These are phyloP conservation scores for Papilio aristodemus DNA, from an alignment of 1,140 invertebrate genomes.

Conservation along the genomic window DNA sequence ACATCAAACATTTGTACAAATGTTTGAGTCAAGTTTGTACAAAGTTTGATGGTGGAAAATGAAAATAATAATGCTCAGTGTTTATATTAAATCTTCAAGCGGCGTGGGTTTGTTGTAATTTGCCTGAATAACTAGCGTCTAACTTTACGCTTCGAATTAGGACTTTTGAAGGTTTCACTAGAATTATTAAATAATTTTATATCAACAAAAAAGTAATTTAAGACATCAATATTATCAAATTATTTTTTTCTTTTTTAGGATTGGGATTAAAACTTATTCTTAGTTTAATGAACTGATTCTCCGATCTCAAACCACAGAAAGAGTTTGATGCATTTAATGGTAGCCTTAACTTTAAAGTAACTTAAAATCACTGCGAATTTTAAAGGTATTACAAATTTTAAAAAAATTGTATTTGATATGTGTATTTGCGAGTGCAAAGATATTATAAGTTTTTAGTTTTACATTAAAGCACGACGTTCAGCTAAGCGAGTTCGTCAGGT, in stretches of 20 bases:
- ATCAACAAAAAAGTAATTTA: background rate
- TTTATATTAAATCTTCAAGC: slow-evolving; percentile 23
- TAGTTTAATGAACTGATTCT: too few species aligned
- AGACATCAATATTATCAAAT: too few species aligned
- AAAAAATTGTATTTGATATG: too few species aligned
- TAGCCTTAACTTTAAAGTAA: too few species aligned
- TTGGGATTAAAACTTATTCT: too few species aligned
- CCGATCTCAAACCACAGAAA: too few species aligned
- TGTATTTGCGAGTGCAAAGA: too few species aligned
- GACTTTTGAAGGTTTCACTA: background rate
- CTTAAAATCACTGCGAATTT: too few species aligned
- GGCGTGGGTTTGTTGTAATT: slow-evolving; percentile 26
- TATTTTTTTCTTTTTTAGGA: too few species aligned
- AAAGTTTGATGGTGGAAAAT: slow-evolving; percentile 35
- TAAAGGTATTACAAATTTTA: too few species aligned
- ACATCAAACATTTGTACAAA: slow-evolving; percentile 34
- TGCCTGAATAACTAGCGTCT: slow-evolving; percentile 12
- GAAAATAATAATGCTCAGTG: slow-evolving; percentile 32
- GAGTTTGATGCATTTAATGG: too few species aligned
- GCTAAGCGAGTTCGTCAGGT: slow-evolving; percentile 7
- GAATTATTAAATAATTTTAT: background rate
- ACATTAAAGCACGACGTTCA: background rate
- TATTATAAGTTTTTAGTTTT: background rate
- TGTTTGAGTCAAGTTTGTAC: slow-evolving; percentile 32
- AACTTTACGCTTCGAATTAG: background rate